Conservation (phyloP, 2,797 vertebrate species). For the Sebastes hubbsi region DNA sequence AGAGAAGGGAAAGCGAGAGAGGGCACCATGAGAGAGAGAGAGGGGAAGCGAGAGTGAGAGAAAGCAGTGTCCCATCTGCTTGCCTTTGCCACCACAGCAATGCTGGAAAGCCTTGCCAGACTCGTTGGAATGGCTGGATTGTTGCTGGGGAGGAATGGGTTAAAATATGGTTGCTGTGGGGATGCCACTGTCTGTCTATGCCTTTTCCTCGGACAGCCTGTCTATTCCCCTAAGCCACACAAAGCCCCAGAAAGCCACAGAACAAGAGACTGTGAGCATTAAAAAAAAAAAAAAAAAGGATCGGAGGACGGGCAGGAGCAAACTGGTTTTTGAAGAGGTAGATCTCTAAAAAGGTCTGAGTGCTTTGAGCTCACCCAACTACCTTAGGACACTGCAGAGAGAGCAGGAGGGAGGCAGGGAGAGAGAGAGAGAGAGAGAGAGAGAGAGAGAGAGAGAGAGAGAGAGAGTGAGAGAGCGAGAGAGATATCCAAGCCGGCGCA, state of each 20-base stretch:
- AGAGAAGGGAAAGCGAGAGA: constrained; percentile 57
- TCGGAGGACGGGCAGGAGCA: constrained; percentile 62
- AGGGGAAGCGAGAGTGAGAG: constrained; percentile 74
- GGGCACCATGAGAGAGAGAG: constrained; percentile 47
- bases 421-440: constrained; percentile 37
- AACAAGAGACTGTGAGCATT: constrained; percentile 63
- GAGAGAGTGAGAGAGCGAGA: constrained; percentile 19
- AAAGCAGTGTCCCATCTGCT: constrained; percentile 77
- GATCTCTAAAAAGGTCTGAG: constrained; percentile 79
- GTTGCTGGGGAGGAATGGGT: constrained; percentile 51
- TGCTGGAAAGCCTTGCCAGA: constrained; percentile 65
- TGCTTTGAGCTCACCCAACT: constrained; percentile 81
- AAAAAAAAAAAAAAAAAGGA: constrained; percentile 17
- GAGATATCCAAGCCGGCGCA: constrained; percentile 70
- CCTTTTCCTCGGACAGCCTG: constrained; percentile 44
- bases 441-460: neutral
- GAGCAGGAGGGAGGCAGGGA: constrained; percentile 49
- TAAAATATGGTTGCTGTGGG: constrained; percentile 70
- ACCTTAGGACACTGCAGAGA: constrained; percentile 84
- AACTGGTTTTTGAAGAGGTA: constrained; percentile 78
- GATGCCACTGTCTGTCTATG: constrained; percentile 63
- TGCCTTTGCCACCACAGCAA: constrained; percentile 71
- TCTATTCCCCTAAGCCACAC: constrained; percentile 58
- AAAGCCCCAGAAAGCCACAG: constrained; percentile 77
- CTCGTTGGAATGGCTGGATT: constrained; percentile 65